A percentile compares a stretch with the other conserved stretches of the same genome.
Conservation (phyloP, 2,888 invertebrate genomes). For the Euplexia lucipara region DNA sequence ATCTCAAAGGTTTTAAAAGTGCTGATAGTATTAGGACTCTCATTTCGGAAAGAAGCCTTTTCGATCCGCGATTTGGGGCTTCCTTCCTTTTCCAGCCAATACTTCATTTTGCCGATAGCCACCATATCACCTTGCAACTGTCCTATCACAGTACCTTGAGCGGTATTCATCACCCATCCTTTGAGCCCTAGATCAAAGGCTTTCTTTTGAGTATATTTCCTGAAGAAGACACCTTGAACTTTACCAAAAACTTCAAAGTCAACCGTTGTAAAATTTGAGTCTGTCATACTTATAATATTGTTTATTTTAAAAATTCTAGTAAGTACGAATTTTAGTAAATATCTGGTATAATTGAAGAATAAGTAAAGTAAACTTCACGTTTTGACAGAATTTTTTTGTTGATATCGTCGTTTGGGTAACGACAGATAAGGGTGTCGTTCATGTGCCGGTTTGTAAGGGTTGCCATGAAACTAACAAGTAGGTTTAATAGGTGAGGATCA, state of each 20-base stretch:
- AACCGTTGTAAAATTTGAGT: constrained; percentile 69
- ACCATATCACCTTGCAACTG: constrained; percentile 91
- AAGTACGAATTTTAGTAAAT: too few species aligned
- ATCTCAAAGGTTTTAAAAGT: constrained; percentile 88
- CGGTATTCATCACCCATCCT: constrained; percentile 95
- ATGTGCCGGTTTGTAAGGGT: constrained; percentile 63
- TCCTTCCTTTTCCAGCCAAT: constrained; percentile 91
- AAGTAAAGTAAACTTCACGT: constrained; percentile 31
- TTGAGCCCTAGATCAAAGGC: constrained; percentile 92
- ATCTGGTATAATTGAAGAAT: not conserved
- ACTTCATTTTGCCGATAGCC: constrained; percentile 92
- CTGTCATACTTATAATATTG: constrained; percentile 63
- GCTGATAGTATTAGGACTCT: constrained; percentile 87
- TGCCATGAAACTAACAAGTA: constrained; percentile 67
- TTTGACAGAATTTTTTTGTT: constrained; percentile 66
- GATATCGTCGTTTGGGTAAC: constrained; percentile 71
- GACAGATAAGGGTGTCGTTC: constrained; percentile 48
- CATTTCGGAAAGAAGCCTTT: constrained; percentile 92
- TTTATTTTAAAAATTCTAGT: not conserved
- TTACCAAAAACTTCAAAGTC: constrained; percentile 92
- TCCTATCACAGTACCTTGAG: constrained; percentile 93
- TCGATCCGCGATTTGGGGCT: constrained; percentile 93
- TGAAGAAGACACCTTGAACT: constrained; percentile 91
- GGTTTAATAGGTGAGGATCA: not conserved
- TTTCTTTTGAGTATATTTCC: constrained; percentile 92